phyloP scores from a whole-genome alignment of 2,888 invertebrate genomes.

The Osmoderma eremita region DNA sequence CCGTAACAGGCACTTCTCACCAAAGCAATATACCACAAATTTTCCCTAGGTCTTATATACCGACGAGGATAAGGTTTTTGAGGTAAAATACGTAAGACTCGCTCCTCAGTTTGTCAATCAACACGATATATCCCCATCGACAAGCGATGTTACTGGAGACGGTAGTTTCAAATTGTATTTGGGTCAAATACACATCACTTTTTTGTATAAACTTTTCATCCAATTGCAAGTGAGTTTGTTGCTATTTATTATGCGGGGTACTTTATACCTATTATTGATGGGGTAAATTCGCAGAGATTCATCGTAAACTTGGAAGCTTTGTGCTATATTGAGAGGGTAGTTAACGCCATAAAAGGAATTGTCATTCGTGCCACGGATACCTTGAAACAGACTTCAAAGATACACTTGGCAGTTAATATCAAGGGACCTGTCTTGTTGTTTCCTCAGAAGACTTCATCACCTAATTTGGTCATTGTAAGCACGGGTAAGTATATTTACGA shows the following conservation, averaged over 20 bases:
- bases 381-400: slow-evolving; percentile 58
- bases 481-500: slow-evolving; percentile 66
- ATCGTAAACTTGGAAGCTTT: slow-evolving; percentile 59
- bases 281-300: slow-evolving; percentile 54
- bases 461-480: slow-evolving; percentile 80
- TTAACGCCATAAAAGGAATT: slow-evolving; percentile 47
- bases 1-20: background rate
- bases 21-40: slow-evolving; percentile 1
- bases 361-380: slow-evolving; percentile 58
- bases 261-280: slow-evolving; percentile 22
- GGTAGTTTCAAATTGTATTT: slow-evolving; percentile 76
- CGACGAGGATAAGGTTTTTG: slow-evolving; percentile 83
- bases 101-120: slow-evolving; percentile 68
- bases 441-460: slow-evolving; percentile 83
- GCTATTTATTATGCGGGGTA: background rate
- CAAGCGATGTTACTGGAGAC: slow-evolving; percentile 70
- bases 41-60: slow-evolving; percentile 73
- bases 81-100: slow-evolving; percentile 80
- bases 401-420: slow-evolving; percentile 60
- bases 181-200: slow-evolving; percentile 77
- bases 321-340: slow-evolving; percentile 53
- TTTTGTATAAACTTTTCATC: slow-evolving; percentile 72
- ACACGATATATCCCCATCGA: slow-evolving; percentile 65
- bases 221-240: slow-evolving; percentile 69
- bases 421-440: slow-evolving; percentile 80